phyloP scores from a whole-genome alignment of 2,888 invertebrate genomes.

The Pogonocherus hispidulus region DNA sequence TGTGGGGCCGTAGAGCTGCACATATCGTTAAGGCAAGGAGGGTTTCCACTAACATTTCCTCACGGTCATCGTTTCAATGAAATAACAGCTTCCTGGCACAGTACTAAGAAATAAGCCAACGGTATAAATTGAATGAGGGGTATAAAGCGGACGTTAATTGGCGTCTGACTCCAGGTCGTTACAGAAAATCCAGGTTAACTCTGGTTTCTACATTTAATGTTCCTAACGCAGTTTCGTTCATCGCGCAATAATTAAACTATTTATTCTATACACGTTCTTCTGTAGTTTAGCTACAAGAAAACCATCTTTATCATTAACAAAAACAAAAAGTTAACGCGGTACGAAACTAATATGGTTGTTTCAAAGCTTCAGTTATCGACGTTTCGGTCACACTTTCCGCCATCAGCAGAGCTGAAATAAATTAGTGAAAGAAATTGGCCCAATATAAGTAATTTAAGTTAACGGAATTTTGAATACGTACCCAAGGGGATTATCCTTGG shows the following conservation, averaged over 20 bases:
- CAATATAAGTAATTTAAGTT: too few species aligned
- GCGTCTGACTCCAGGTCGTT: background rate
- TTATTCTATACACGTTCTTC: background rate
- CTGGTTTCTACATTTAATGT: background rate
- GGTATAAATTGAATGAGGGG: background rate
- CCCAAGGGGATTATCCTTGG: too few species aligned
- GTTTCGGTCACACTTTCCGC: too few species aligned
- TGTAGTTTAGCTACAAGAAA: too few species aligned
- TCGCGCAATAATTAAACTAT: background rate
- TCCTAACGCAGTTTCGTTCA: background rate
- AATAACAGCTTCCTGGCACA: background rate
- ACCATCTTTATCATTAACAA: too few species aligned
- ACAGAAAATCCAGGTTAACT: background rate
- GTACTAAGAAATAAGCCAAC: background rate
- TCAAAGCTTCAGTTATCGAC: too few species aligned
- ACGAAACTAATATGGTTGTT: too few species aligned
- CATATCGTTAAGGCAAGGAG: background rate
- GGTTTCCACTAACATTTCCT: background rate
- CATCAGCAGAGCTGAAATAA: too few species aligned
- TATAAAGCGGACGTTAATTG: background rate
- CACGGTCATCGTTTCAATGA: background rate
- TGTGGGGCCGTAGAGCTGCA: too few species aligned
- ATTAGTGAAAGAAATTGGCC: too few species aligned
- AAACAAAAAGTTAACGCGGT: too few species aligned
- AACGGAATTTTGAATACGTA: too few species aligned